Conservation (phyloP, 1,140 invertebrate species). For the Gonioctena quinquepunctata region DNA sequence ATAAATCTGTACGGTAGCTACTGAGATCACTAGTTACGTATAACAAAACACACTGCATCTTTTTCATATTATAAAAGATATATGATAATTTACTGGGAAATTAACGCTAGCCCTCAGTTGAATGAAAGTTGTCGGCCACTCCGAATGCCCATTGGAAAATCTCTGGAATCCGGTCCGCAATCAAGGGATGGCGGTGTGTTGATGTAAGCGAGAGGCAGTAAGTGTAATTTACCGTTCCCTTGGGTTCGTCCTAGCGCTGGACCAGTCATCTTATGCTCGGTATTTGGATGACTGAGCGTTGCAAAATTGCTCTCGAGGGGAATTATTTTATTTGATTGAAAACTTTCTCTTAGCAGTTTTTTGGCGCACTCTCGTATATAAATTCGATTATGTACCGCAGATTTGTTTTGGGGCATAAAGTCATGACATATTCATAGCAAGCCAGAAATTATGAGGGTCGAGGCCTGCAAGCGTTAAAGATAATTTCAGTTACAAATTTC, state of each 20-base stretch:
- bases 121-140: no score
- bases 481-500: slow-evolving; percentile 48
- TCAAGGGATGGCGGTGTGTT: slow-evolving; percentile 39
- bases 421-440: slow-evolving; percentile 44
- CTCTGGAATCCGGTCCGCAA: slow-evolving; percentile 12
- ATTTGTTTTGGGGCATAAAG: slow-evolving; percentile 35
- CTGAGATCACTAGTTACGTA: no score
- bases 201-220: slow-evolving; percentile 50
- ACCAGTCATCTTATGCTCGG: slow-evolving; percentile 45
- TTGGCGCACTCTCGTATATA: slow-evolving; percentile 49
- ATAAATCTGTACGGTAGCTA: no score
- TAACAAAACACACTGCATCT: no score
- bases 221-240: slow-evolving; percentile 53
- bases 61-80: no score
- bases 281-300: slow-evolving; percentile 51
- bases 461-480: slow-evolving; percentile 40
- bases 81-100: no score
- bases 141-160: not conserved
- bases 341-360: slow-evolving; percentile 53
- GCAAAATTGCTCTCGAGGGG: slow-evolving; percentile 53
- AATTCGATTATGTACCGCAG: slow-evolving; percentile 63
- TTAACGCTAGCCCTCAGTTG: no score
- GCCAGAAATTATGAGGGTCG: slow-evolving; percentile 43
- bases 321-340: slow-evolving; percentile 56
- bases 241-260: slow-evolving; percentile 39